phyloP scores from a whole-genome alignment of 2,888 invertebrate genomes.

The Epistrophe eligans region DNA sequence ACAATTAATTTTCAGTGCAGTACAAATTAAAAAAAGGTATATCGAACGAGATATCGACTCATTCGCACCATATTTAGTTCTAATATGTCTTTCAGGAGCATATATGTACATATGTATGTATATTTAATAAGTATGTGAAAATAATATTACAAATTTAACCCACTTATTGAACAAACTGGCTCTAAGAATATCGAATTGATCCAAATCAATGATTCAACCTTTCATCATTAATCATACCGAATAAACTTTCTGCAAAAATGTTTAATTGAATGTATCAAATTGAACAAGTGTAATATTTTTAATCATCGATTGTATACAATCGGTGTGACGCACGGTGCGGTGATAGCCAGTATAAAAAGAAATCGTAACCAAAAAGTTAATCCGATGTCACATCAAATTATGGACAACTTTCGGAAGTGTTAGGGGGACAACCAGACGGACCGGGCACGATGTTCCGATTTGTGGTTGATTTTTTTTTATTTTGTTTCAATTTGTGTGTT shows the following conservation, averaged over 20 bases:
- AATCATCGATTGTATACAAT: background rate
- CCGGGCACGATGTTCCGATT: background rate
- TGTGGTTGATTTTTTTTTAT: background rate
- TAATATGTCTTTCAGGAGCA: no score
- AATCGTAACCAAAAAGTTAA: conserved; percentile 8
- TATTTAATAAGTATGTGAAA: no score
- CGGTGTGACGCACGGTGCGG: no score
- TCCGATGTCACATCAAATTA: background rate
- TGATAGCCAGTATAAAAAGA: no score
- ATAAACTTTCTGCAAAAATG: background rate
- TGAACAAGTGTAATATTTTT: background rate
- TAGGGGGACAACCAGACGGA: background rate
- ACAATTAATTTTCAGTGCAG: no score
- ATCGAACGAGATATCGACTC: no score
- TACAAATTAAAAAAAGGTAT: no score
- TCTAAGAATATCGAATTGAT: background rate
- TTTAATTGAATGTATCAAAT: background rate
- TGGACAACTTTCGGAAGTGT: conserved; percentile 14
- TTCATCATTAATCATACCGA: background rate
- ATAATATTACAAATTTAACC: no score
- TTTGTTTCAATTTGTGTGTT: background rate
- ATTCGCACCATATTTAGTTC: no score
- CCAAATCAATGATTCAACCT: background rate
- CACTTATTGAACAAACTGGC: no score
- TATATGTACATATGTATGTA: no score